Evolutionary conservation across 2,113 vertebrate species (phyloP), one percentile per base, ranked within the genome.

Genomic region (Regulus satrapa): DNA sequence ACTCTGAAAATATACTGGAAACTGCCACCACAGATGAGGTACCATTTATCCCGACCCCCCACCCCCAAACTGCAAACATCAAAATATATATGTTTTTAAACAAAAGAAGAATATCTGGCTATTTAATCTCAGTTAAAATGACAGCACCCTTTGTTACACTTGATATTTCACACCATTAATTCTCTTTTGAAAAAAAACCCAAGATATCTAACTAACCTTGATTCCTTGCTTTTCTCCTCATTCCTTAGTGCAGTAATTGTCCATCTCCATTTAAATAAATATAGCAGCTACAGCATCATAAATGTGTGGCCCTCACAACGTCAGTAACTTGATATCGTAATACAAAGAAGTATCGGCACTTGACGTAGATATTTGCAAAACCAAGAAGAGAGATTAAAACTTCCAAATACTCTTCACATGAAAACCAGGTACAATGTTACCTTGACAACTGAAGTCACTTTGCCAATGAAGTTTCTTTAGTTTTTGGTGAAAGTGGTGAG

Each of bases 211-310:
- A 94, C 83, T 94, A 95, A 96, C 92, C 95, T 97, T 95, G 95
- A 97, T 95, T 97, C 97, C 97, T 97, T 98, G 98, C 96, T 98
- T 98, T 98, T 97, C 96, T 98, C 98, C 98, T 98, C 95, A 94
- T 97, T 98, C 96, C 98, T 98, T 98, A 98, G 97, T 99, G 98
- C 98, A 99, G 98, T 98, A 98, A 99, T 98, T 98, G 97, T 98
- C 98, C 98, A 96, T 90, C 96, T 98, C 98, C 98, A 94, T 95
- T 98, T 94, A 98, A 98, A 98, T 98, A 99, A 99, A 99, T 98
- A 98, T 98, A 98, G 98, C 98, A 98, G 98, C 98, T 98, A 97
- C 82, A 96, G 93, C 97, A 97, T 97, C 94, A 93, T 94, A 91
- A 96, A 96, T 79, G 92, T 85, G 94, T 95, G 96, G 97, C 97